Percentiles rank a stretch among this genome's conserved stretches.
phyloP scores from a whole-genome alignment of 2,113 vertebrate species.

The Oreochromis niloticus region DNA sequence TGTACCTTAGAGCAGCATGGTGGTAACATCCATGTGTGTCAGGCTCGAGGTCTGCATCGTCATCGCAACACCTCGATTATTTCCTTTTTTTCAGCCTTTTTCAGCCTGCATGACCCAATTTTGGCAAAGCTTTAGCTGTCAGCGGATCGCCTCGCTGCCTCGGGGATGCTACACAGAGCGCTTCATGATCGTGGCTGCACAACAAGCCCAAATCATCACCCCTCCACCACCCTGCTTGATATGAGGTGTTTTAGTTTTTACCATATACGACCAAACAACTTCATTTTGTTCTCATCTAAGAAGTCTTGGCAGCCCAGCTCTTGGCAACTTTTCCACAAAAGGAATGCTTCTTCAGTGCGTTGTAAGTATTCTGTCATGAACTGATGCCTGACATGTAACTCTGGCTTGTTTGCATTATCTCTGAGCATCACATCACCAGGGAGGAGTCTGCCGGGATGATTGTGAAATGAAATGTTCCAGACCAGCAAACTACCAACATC shows the following conservation, averaged over 20 bases:
- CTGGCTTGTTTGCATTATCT: not conserved
- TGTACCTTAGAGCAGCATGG: not conserved
- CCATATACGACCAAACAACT: not conserved
- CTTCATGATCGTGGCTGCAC: not conserved
- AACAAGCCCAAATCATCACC: not conserved
- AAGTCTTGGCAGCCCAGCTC: not conserved
- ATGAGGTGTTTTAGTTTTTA: rapidly evolving
- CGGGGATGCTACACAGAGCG: not conserved
- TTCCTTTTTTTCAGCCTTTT: not conserved
- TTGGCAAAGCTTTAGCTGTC: not conserved
- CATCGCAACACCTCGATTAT: not conserved
- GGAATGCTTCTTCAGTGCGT: not conserved
- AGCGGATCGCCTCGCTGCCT: not conserved
- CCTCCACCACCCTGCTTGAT: not conserved
- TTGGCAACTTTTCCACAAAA: rapidly evolving
- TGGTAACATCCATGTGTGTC: not conserved
- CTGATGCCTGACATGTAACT: not conserved
- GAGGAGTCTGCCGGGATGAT: not conserved
- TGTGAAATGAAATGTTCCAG: not conserved
- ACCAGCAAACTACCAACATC: not conserved
- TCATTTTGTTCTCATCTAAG: not conserved
- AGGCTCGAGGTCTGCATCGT: rapidly evolving
- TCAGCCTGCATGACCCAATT: not conserved
- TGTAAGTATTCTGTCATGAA: not conserved
- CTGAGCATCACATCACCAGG: not conserved